Percentiles rank a stretch among this genome's conserved stretches.
These are phyloP conservation scores for Vanessa cardui DNA, from an alignment of 2,888 invertebrate species.

Conservation along the genomic window DNA sequence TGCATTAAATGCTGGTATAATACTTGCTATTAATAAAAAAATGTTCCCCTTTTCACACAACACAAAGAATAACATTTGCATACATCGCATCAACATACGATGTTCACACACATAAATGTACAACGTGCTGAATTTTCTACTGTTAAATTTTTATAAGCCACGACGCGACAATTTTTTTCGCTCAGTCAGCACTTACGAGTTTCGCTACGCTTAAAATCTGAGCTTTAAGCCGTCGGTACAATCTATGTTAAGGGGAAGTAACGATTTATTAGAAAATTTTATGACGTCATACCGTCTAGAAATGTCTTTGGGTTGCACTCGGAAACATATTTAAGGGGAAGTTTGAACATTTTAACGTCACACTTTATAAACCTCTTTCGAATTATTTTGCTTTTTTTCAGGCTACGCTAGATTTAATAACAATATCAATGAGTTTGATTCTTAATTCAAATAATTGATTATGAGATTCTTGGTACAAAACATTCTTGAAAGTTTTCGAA, in stretches of 20 bases:
- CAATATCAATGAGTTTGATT: too few relatives aligned
- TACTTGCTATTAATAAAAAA: not conserved
- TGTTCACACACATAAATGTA: slow-evolving; percentile 6
- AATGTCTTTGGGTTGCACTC: not conserved
- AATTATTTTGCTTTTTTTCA: too few relatives aligned
- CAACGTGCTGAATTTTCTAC: slow-evolving; percentile 32
- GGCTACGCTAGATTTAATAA: too few relatives aligned
- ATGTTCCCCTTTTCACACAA: not conserved
- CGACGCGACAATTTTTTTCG: slow-evolving; percentile 52
- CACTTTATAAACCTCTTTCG: too few relatives aligned
- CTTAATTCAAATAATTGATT: too few relatives aligned
- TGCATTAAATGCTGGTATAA: too few relatives aligned
- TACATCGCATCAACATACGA: slow-evolving; percentile 1
- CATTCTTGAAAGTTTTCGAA: too few relatives aligned
- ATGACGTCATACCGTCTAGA: not conserved
- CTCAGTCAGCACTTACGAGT: slow-evolving; percentile 58
- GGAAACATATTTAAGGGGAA: not conserved
- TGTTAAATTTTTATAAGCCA: slow-evolving; percentile 46
- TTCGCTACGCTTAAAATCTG: slow-evolving; percentile 62
- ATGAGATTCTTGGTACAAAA: too few relatives aligned
- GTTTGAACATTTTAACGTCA: not conserved
- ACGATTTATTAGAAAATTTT: not conserved
- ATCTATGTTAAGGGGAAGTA: slow-evolving; percentile 53
- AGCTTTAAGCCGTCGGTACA: slow-evolving; percentile 55
- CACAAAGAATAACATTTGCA: slow-evolving; percentile 7